Evolutionary conservation across 1,140 invertebrate species (phyloP).

Genomic region (Phortica variegata): DNA sequence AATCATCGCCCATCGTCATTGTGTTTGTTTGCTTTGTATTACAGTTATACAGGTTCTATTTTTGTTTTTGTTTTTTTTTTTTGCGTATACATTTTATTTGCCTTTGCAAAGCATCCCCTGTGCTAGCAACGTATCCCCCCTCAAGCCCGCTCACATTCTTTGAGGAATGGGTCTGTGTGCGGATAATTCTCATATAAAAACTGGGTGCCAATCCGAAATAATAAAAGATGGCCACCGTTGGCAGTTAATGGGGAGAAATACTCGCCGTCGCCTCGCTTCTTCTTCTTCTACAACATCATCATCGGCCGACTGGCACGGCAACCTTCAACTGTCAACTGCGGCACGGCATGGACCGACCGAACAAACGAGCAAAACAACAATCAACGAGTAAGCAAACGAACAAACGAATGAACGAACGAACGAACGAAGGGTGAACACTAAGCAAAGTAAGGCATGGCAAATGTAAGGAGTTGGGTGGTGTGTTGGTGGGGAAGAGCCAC

Average conservation of each 20-base stretch:
- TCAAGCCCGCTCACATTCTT: too few relatives aligned
- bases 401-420: constrained; percentile 7
- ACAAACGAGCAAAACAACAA: too few relatives aligned
- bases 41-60: constrained; percentile 17
- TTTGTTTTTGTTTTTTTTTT: constrained; percentile 27
- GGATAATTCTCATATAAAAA: constrained; percentile 54
- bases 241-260: not conserved
- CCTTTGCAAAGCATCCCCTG: constrained; percentile 30
- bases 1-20: constrained; percentile 18
- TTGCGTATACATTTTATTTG: not conserved
- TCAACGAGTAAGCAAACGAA: constrained; percentile 2
- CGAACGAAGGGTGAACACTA: constrained; percentile 46
- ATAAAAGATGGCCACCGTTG: constrained; percentile 49
- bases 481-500: not conserved
- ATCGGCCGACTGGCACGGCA: too few relatives aligned
- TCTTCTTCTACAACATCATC: too few relatives aligned
- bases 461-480: not conserved
- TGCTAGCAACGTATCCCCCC: constrained; percentile 33
- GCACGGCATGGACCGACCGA: constrained; percentile 2
- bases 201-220: constrained; percentile 53
- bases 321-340: constrained; percentile 44
- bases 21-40: constrained; percentile 35
- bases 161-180: constrained; percentile 19
- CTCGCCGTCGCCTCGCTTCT: too few relatives aligned
- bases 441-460: constrained; percentile 23